Evolutionary conservation across 2,888 invertebrate genomes (phyloP).

Genomic region (Caenorhabditis doughertyi): DNA sequence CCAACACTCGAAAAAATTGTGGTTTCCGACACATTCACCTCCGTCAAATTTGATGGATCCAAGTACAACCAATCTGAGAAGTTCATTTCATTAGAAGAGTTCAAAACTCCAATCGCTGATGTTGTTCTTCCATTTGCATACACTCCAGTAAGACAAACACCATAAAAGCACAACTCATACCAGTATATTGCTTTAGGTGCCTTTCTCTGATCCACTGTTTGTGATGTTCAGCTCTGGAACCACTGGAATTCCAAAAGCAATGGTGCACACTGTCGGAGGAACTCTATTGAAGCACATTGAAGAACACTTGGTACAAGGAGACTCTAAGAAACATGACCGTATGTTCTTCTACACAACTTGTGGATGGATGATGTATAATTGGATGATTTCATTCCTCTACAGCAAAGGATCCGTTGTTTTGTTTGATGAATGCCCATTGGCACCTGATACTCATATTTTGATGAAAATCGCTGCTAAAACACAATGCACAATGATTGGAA

Average conservation of each 20-base stretch:
- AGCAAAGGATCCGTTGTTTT: slow-evolving; percentile 83
- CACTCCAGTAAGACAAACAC: slow-evolving; percentile 39
- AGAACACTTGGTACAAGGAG: slow-evolving; percentile 85
- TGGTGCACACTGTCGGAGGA: slow-evolving; percentile 86
- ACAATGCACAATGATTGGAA: slow-evolving; percentile 85
- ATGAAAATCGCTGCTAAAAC: slow-evolving; percentile 83
- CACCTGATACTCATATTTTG: slow-evolving; percentile 84
- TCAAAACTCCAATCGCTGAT: slow-evolving; percentile 51
- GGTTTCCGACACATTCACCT: slow-evolving; percentile 69
- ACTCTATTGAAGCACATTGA: slow-evolving; percentile 85
- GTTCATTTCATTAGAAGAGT: slow-evolving; percentile 61
- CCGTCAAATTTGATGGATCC: slow-evolving; percentile 52
- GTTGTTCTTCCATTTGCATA: slow-evolving; percentile 57
- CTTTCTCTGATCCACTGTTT: slow-evolving; percentile 86
- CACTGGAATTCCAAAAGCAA: slow-evolving; percentile 86
- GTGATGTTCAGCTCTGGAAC: slow-evolving; percentile 86
- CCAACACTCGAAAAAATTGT: slow-evolving; percentile 75
- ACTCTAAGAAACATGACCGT: slow-evolving; percentile 84
- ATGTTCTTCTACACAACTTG: slow-evolving; percentile 86
- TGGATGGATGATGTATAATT: slow-evolving; percentile 87
- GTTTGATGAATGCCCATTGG: slow-evolving; percentile 86
- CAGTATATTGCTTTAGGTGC: slow-evolving; percentile 83
- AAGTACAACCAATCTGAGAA: slow-evolving; percentile 64
- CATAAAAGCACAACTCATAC: background rate
- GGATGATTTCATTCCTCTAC: slow-evolving; percentile 84